Evolutionary conservation across 2,113 vertebrate species (phyloP).

Genomic region (Sapajus apella): DNA sequence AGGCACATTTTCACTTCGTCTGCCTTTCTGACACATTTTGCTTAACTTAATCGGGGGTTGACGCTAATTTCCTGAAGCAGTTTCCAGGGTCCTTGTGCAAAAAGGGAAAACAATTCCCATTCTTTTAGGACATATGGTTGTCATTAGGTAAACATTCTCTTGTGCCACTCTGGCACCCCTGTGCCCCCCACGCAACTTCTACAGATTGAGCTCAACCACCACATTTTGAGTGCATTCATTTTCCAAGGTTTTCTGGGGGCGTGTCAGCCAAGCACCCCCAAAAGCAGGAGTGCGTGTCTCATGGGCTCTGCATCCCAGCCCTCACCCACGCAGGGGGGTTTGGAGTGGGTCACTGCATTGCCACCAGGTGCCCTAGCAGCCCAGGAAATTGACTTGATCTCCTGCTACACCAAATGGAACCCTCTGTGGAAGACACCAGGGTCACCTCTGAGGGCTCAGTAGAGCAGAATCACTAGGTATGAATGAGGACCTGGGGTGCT

Average conservation of each 20-base stretch:
- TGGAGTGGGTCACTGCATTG: rapidly evolving
- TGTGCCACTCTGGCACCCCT: neutral
- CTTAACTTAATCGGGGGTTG: slow-evolving; percentile 46
- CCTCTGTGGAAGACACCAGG: neutral
- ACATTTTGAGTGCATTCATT: neutral
- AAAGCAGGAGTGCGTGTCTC: neutral
- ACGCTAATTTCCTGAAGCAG: slow-evolving; percentile 49
- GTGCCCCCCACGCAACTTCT: neutral
- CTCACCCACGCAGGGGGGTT: neutral
- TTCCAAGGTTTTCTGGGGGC: neutral
- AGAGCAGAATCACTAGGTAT: neutral
- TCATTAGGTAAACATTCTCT: slow-evolving; percentile 20
- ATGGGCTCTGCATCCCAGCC: neutral
- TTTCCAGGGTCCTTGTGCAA: slow-evolving; percentile 55
- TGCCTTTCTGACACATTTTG: slow-evolving; percentile 41
- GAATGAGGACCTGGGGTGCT: rapidly evolving
- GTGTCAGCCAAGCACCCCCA: neutral
- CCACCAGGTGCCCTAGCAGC: neutral
- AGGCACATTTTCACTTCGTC: slow-evolving; percentile 41
- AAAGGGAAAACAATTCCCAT: neutral
- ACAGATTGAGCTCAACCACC: neutral
- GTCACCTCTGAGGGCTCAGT: neutral
- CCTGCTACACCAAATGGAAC: neutral
- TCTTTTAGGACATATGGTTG: slow-evolving; percentile 55
- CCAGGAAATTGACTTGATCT: neutral